These are phyloP conservation scores for Catharus ustulatus DNA, from an alignment of 2,797 vertebrate genomes.

Conservation along the genomic window DNA sequence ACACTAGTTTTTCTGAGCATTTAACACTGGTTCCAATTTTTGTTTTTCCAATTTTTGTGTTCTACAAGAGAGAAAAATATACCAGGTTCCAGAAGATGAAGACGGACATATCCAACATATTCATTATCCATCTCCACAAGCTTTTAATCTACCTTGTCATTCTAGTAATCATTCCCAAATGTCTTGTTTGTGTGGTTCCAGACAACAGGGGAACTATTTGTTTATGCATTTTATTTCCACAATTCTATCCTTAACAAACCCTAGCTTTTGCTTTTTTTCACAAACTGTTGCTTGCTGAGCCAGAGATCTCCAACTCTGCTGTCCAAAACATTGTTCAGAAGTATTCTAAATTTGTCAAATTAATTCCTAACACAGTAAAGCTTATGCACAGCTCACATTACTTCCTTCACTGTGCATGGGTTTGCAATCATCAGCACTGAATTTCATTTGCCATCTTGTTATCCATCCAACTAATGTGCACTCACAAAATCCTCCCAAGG, in stretches of 20 bases:
- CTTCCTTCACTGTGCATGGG: not conserved
- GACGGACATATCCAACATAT: not conserved
- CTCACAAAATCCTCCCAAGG: not conserved
- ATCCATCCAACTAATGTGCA: not conserved
- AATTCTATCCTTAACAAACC: not conserved
- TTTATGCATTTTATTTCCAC: not conserved
- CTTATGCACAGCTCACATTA: not conserved
- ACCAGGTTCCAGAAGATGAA: not conserved
- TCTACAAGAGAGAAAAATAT: not conserved
- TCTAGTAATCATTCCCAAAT: not conserved
- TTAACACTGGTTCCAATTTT: not conserved
- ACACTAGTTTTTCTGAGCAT: not conserved
- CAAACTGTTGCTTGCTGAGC: not conserved
- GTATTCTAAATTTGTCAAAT: not conserved
- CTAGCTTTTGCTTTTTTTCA: not conserved
- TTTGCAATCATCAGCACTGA: not conserved
- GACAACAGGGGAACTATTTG: not conserved
- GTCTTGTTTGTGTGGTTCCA: not conserved
- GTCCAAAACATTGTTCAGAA: not conserved
- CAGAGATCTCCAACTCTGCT: not conserved
- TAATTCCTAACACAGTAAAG: conserved; percentile 8
- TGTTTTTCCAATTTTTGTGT: not conserved
- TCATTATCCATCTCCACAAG: not conserved
- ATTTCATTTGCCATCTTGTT: not conserved
- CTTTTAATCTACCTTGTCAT: not conserved